Evolutionary conservation across 2,888 invertebrate species (phyloP).

Genomic region (Eupithecia abbreviata): DNA sequence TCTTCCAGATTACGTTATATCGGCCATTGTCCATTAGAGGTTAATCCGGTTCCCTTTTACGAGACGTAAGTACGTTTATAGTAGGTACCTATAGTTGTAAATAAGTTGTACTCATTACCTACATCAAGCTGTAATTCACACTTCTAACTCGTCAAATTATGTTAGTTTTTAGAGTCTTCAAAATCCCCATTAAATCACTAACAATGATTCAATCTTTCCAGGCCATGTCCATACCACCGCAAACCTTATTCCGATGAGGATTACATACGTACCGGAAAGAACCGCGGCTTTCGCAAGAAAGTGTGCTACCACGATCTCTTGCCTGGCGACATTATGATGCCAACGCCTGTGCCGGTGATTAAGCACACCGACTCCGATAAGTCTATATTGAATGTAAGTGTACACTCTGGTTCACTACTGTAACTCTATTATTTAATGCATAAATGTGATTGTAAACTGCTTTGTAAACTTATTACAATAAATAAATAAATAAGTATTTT

Average conservation of each 20-base stretch:
- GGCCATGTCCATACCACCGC: slow-evolving; percentile 48
- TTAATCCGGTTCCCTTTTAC: slow-evolving; percentile 42
- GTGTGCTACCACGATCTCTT: slow-evolving; percentile 67
- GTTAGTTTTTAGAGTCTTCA: no score
- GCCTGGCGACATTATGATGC: slow-evolving; percentile 65
- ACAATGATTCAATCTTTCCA: slow-evolving; percentile 3
- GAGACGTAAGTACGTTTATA: slow-evolving; percentile 43
- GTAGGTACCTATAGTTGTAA: slow-evolving; percentile 1
- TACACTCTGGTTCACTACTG: no score
- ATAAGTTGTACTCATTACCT: not conserved
- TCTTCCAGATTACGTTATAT: slow-evolving; percentile 70
- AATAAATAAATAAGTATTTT: no score
- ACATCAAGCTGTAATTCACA: not conserved
- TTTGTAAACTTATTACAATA: no score
- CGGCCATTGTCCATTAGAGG: slow-evolving; percentile 66
- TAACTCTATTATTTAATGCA: no score
- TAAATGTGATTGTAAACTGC: no score
- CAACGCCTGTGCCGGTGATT: slow-evolving; percentile 59
- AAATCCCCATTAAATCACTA: no score
- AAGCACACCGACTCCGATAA: slow-evolving; percentile 67
- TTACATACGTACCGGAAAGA: slow-evolving; percentile 49
- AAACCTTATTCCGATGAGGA: slow-evolving; percentile 51
- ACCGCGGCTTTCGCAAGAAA: slow-evolving; percentile 53
- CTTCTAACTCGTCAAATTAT: no score
- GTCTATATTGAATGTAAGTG: slow-evolving; percentile 70